A percentile compares a stretch with the other conserved stretches of the same genome.
phyloP scores from a whole-genome alignment of 2,113 vertebrate genomes.

The Motacilla alba region DNA sequence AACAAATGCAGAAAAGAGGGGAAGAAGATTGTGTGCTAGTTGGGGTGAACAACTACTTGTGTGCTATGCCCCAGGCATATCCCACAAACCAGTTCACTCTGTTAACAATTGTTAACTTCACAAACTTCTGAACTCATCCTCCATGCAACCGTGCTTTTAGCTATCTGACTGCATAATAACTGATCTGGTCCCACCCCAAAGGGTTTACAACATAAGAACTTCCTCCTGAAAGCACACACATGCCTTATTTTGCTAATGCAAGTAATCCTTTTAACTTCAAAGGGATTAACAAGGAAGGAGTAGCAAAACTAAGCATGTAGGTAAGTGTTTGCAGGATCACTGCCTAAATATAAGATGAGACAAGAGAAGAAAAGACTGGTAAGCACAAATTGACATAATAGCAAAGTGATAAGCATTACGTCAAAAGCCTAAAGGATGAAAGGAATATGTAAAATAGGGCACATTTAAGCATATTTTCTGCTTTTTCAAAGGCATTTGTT shows the following conservation, averaged over 20 bases:
- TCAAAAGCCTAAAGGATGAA: constrained; percentile 29
- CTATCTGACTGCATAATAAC: background rate
- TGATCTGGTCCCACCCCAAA: background rate
- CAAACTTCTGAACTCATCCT: background rate
- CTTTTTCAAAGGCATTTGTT: constrained; percentile 8
- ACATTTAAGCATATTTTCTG: constrained; percentile 51
- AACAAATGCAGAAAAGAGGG: background rate
- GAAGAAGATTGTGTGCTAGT: background rate
- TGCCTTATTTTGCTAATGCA: constrained; percentile 49
- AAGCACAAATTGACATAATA: constrained; percentile 38
- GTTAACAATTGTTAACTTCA: background rate
- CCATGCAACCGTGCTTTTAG: background rate
- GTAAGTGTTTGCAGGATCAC: constrained; percentile 12
- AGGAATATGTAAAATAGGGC: constrained; percentile 21
- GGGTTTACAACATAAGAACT: background rate
- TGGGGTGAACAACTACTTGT: background rate
- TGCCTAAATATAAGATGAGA: constrained; percentile 13
- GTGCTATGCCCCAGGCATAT: background rate
- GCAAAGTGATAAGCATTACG: constrained; percentile 27
- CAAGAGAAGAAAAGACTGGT: background rate
- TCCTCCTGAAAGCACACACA: constrained; percentile 9
- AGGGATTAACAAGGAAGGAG: constrained; percentile 20
- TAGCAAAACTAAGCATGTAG: constrained; percentile 32
- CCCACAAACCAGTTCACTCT: background rate
- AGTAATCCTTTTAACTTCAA: constrained; percentile 66